phyloP scores from a whole-genome alignment of 1,140 invertebrate species.

The Drosophila micromelanica region DNA sequence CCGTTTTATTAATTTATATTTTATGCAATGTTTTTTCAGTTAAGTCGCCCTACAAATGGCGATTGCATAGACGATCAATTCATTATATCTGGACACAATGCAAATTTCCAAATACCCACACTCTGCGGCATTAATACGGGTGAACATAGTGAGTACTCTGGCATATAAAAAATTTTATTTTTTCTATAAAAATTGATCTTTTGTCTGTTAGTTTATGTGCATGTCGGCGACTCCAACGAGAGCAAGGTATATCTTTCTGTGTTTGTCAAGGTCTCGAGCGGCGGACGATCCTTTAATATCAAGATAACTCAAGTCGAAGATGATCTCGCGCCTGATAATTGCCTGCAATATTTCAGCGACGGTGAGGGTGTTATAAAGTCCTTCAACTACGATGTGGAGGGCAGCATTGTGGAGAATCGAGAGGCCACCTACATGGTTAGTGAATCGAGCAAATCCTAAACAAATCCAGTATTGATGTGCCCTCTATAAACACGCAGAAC shows the following conservation, averaged over 20 bases:
- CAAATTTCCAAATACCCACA: slow-evolving; percentile 88
- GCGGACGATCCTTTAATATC: slow-evolving; percentile 87
- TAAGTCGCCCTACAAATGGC: slow-evolving; percentile 88
- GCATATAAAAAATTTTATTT: background rate
- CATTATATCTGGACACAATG: slow-evolving; percentile 88
- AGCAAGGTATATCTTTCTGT: slow-evolving; percentile 88
- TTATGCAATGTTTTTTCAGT: slow-evolving; percentile 79
- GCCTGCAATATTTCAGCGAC: slow-evolving; percentile 89
- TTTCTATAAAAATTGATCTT: background rate
- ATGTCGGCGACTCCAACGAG: slow-evolving; percentile 87
- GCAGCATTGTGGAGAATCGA: slow-evolving; percentile 85
- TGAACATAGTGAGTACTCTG: slow-evolving; percentile 87
- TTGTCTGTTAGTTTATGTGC: slow-evolving; percentile 87
- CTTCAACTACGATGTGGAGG: slow-evolving; percentile 89
- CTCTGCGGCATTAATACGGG: slow-evolving; percentile 91
- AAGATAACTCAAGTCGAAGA: slow-evolving; percentile 87
- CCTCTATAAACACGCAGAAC: slow-evolving; percentile 86
- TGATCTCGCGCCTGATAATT: slow-evolving; percentile 86
- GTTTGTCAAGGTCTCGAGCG: slow-evolving; percentile 86
- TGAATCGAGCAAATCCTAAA: background rate
- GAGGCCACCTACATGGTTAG: slow-evolving; percentile 86
- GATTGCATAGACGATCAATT: slow-evolving; percentile 89
- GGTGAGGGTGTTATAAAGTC: slow-evolving; percentile 87
- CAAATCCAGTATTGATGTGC: background rate
- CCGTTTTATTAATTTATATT: too few relatives aligned